Evolutionary conservation across 2,797 vertebrate genomes (phyloP), one percentile per base, ranked within the genome.

Genomic region (Ambastaia sidthimunki): DNA sequence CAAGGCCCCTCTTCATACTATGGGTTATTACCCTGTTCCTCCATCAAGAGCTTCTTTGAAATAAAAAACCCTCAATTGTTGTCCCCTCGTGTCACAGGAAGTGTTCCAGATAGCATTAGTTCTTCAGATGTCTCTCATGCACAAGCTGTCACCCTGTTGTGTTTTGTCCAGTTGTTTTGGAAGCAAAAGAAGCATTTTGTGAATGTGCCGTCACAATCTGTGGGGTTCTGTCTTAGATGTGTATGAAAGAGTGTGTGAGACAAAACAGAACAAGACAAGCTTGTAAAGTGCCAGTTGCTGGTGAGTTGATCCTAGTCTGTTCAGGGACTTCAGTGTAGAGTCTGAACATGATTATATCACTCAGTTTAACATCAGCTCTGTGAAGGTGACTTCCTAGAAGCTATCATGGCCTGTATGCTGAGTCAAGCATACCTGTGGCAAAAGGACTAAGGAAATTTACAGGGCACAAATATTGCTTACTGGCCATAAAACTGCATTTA

Each of bases 211-310:
- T 63, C 55, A 71, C 76, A 71, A 62, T 52, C 67, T 78, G 28
- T 28, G 28, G 68, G 47, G 28, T 76, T 23, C 28, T 71, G 25
- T 28, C 28, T 78, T 71, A 63, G 57, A 63, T 62, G 68, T 63
- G 76, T 57, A 63, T 71, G 15, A 63, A 63, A 78, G 76, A 41
- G 68, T 54, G 59, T 37, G 68, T 52, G 76, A 63, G 3, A 76
- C 50, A 57, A 62, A 62, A 78, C 55, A 34, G 7, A 63, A 28
- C 1, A 52, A 52, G 57, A 52, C 68, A 65, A 62, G 50, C 44
- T 37, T 63, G 47, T 71, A 19, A 71, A 63, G 67, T 78, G 68
- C 57, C 76, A 65, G 16, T 37, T 34, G 28, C 31, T 63, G 62
- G 62, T 3, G 62, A 34, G 68, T 71, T 71, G 19, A 78, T 71